A percentile compares a stretch with the other conserved stretches of the same genome.
phyloP scores from a whole-genome alignment of 2,888 invertebrate species.

The Halictus ligatus region DNA sequence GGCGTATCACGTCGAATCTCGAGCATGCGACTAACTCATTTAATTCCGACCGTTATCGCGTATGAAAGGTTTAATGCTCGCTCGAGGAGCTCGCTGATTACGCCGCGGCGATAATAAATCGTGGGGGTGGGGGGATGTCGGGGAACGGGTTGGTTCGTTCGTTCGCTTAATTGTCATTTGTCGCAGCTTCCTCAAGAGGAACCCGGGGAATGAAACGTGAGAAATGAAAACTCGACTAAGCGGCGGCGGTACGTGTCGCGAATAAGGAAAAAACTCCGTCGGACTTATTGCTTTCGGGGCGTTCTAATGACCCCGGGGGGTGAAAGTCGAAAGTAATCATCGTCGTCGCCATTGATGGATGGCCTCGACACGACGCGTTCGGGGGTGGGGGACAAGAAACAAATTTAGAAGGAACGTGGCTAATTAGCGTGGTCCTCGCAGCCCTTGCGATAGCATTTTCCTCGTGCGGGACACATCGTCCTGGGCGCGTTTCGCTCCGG shows the following conservation, averaged over 20 bases:
- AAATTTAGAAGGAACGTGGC: constrained; percentile 41
- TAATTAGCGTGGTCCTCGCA: constrained; percentile 31
- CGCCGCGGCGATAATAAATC: constrained; percentile 31
- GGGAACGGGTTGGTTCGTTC: constrained; percentile 29
- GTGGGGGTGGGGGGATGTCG: constrained; percentile 21
- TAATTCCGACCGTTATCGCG: constrained; percentile 16
- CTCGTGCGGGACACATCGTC: background rate
- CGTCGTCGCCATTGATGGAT: constrained; percentile 58
- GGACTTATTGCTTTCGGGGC: constrained; percentile 61
- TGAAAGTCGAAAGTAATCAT: constrained; percentile 64
- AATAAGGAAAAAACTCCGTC: constrained; percentile 76
- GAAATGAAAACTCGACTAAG: constrained; percentile 65
- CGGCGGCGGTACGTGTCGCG: constrained; percentile 74
- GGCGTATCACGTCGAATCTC: constrained; percentile 13
- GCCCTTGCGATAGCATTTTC: background rate
- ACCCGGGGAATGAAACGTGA: constrained; percentile 36
- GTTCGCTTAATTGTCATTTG: constrained; percentile 53
- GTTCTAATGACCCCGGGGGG: constrained; percentile 59
- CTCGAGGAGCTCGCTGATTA: background rate
- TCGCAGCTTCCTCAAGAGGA: constrained; percentile 31
- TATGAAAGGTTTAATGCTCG: constrained; percentile 18
- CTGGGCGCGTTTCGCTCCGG: background rate
- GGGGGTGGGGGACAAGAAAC: constrained; percentile 13
- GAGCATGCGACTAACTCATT: constrained; percentile 12
- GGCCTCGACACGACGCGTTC: background rate